Conservation (phyloP, 2,888 invertebrate species). For the Cheilosia soror region DNA sequence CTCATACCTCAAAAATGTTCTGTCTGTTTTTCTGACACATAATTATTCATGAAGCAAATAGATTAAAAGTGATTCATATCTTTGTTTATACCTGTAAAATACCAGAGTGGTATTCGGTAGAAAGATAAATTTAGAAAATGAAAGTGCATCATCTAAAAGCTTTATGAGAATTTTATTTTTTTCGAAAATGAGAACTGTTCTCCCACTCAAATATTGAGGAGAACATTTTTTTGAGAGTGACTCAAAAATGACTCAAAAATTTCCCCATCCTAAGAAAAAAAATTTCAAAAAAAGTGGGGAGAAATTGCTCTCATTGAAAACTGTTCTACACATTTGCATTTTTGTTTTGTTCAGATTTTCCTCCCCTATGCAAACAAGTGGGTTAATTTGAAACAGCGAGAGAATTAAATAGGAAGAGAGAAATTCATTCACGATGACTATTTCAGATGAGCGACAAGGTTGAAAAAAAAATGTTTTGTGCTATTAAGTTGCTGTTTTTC, state of each 20-base stretch:
- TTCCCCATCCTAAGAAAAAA: constrained; percentile 2
- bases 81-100: constrained; percentile 33
- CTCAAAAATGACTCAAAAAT: constrained; percentile 22
- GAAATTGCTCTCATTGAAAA: not conserved
- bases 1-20: constrained; percentile 43
- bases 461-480: too few relatives aligned
- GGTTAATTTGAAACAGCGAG: too few relatives aligned
- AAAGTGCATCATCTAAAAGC: constrained; percentile 49
- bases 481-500: too few relatives aligned
- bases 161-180: not conserved
- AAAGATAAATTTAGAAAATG: constrained; percentile 61
- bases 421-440: too few relatives aligned
- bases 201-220: constrained; percentile 11
- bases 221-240: not conserved
- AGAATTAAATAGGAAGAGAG: too few relatives aligned
- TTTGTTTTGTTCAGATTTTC: too few relatives aligned
- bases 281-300: not conserved
- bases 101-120: constrained; percentile 52
- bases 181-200: constrained; percentile 1
- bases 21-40: constrained; percentile 57
- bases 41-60: constrained; percentile 39
- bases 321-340: too few relatives aligned
- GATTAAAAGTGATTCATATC: constrained; percentile 53
- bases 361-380: too few relatives aligned
- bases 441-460: too few relatives aligned